Base-by-base conservation (phyloP, 2,888 invertebrate species). In the Noctua comes region DNA sequence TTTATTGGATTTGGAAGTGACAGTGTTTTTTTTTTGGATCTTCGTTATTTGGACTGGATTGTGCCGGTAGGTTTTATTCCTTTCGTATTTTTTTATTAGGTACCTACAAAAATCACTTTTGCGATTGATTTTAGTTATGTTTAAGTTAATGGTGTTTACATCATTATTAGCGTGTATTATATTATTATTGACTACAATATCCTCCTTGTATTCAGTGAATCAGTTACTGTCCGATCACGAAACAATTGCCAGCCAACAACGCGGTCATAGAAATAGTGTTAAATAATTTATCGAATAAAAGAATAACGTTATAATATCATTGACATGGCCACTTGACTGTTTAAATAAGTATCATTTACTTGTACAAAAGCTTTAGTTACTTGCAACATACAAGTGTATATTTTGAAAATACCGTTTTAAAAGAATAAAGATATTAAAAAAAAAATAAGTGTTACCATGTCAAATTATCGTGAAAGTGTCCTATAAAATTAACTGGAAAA, bases 1-100 rank as follows among this genome's bases (percentile, higher is more conserved):
- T 82, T 68, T 79, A 62, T 80, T 85, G 85, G 57, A 84, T 59
- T 90, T 89, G 77, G 2, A 80, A 81, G 89, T 80, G 88, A 64
- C 74, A 86, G 91, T 85, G 84, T 43, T 77, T 75, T 69, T 76
- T 76, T 83, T 88, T 88, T 88, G 86, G 76, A 84, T 64, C 54
- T 74, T 81, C 65, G 4, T 5, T n/a, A 68, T 76, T 68, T 77
- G 40, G 36, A 57, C 66, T 82, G 83, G 77, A 80, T 66, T 70
- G 81, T 81, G 83, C 70, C 87, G 87, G 90, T 90, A 89, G 73
- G 90, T 87, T 64, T 68, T 68, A 66, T 73, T 77, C 0, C 8
- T 68, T 68, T 64, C 7, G 24, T 48, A 27, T 24, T 51, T 31
- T 48, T 40, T 51, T 64, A n/a, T 64, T 16, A n/a, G n/a, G n/a